Evolutionary conservation across 2,113 vertebrate species (phyloP).

Genomic region (Cynopterus brachyotis): DNA sequence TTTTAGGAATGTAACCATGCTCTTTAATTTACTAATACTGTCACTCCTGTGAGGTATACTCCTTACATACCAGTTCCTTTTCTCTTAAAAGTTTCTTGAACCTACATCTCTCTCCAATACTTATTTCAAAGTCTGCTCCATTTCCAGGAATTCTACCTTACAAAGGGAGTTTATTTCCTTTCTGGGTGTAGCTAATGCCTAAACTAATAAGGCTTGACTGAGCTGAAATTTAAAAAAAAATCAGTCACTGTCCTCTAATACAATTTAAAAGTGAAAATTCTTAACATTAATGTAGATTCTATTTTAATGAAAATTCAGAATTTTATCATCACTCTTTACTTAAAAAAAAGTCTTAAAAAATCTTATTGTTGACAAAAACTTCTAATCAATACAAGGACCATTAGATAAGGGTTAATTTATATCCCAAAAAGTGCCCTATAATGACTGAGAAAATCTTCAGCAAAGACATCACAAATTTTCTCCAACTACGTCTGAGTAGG

Average conservation of each 20-base stretch:
- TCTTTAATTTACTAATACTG: constrained; percentile 9
- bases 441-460: not conserved
- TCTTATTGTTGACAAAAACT: not conserved
- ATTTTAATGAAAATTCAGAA: constrained; percentile 28
- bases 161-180: not conserved
- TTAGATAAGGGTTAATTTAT: not conserved
- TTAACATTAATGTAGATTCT: not conserved
- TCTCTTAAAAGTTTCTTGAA: not conserved
- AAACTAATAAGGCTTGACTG: not conserved
- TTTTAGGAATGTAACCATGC: not conserved
- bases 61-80: not conserved
- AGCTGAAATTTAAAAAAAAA: not conserved
- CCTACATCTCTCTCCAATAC: not conserved
- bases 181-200: not conserved
- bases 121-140: not conserved
- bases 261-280: constrained; percentile 6
- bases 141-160: not conserved
- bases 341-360: not conserved
- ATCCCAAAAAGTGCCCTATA: not conserved
- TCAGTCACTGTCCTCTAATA: not conserved
- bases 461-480: not conserved
- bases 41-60: not conserved
- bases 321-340: constrained; percentile 19
- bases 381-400: not conserved
- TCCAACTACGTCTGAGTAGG: not conserved